Conservation (phyloP, 2,113 vertebrate genomes). For the Formicarius rufipectus region DNA sequence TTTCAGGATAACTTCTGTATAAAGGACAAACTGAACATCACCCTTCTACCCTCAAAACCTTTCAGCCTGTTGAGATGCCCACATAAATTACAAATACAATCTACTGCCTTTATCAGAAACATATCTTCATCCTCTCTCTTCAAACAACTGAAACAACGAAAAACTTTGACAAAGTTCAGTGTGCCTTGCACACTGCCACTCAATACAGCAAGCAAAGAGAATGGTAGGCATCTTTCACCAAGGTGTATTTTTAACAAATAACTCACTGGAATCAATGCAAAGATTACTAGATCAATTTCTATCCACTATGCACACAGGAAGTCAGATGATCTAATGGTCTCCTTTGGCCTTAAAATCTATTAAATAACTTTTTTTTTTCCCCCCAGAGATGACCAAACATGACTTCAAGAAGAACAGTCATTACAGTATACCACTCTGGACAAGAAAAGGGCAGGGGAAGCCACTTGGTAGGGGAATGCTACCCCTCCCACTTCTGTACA, state of each 20-base stretch:
- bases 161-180: not conserved
- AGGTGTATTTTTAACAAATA: slow-evolving; percentile 5
- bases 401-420: not conserved
- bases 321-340: not conserved
- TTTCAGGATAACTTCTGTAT: not conserved
- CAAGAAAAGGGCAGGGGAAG: not conserved
- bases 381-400: not conserved
- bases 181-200: not conserved
- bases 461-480: not conserved
- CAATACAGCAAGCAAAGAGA: not conserved
- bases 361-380: not conserved
- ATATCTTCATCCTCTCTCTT: not conserved
- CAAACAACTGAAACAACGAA: not conserved
- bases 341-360: slow-evolving; percentile 20
- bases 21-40: not conserved
- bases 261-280: not conserved
- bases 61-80: not conserved
- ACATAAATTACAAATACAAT: not conserved
- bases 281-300: slow-evolving; percentile 15
- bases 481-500: not conserved
- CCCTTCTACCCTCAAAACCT: not conserved
- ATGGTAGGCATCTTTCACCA: not conserved
- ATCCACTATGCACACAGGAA: not conserved
- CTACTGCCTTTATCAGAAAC: not conserved
- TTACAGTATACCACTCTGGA: not conserved